These are phyloP conservation scores for Stegodyphus mimosarum DNA, from an alignment of 1,140 invertebrate species.

Conservation along the genomic window DNA sequence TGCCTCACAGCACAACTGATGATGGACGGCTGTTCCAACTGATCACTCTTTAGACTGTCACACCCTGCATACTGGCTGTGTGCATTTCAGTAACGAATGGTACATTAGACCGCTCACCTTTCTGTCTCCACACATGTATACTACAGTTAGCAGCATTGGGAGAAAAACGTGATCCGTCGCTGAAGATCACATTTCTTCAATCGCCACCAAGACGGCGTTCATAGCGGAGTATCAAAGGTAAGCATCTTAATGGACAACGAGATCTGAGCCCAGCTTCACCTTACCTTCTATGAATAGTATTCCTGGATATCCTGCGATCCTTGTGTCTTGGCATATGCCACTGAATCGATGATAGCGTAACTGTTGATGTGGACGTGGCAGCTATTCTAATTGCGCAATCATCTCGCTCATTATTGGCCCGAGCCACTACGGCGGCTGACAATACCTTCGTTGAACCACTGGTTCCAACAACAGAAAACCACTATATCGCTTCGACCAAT, in stretches of 20 bases:
- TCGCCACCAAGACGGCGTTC: not conserved
- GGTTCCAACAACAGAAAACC: not conserved
- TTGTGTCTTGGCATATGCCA: not conserved
- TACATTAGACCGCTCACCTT: not conserved
- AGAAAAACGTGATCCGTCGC: not conserved
- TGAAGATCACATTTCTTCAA: not conserved
- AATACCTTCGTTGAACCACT: not conserved
- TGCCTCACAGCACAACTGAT: not conserved
- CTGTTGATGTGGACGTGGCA: not conserved
- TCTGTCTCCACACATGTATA: not conserved
- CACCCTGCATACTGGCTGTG: not conserved
- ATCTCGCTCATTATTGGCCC: not conserved
- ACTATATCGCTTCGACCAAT: too few species aligned
- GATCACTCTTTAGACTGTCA: not conserved
- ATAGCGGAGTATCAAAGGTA: not conserved
- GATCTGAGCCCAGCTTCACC: not conserved
- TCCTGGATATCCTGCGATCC: not conserved
- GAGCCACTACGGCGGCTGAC: not conserved
- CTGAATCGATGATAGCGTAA: not conserved
- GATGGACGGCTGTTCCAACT: not conserved
- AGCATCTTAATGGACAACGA: not conserved
- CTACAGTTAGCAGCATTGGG: not conserved
- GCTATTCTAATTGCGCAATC: not conserved
- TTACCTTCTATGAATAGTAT: not conserved
- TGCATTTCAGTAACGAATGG: not conserved